Base-by-base conservation (phyloP, 2,113 vertebrate species). In the Gymnarchus niloticus region DNA sequence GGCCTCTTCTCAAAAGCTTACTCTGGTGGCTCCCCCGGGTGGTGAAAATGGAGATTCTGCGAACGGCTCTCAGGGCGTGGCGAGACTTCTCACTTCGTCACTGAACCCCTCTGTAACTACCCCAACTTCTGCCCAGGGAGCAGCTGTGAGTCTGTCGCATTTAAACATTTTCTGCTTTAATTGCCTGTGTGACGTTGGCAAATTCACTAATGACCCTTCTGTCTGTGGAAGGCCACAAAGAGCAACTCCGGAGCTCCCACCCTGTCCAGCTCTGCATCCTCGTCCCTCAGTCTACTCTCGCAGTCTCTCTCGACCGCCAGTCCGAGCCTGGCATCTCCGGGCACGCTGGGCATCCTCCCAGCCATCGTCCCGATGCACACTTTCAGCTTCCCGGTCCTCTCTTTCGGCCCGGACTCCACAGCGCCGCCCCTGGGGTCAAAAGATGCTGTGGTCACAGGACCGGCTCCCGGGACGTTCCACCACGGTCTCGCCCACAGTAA, bases 61-160 rank as follows among this genome's bases (percentile, higher is more conserved):
- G 0, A 93, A 93, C 57, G 94, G 95, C 69, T 95, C 95, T 2
- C 95, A 96, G 89, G 96, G 96, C 0, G 95, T 97, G 84, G 96
- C 96, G 84, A 96, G 96, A 87, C 46, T 97, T 85, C 85, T 97
- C 88, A 97, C 96, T n/a, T 95, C 95, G 23, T 95, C 95, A 57
- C 90, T 95, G 49, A 95, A 95, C 85, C 93, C 95, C 17, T 87
- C 92, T 6, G 90, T 89, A 46, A 94, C 92, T 59, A 94, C 93
- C 90, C 69, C 93, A 0, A 59, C 92, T 14, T 91, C 95, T 46
- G 91, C 95, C 90, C 92, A 95, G 86, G 93, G 93, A 87, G 91
- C 95, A 88, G 92, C 94, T 90, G 96, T 97, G 91, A 96, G 96
- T 91, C 85, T 1, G 19, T 28, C 80, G 23, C 41, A 48, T n/a